Percentiles rank a stretch among this genome's conserved stretches.
Conservation (phyloP, 2,888 invertebrate species). For the Bhutanitis thaidina region DNA sequence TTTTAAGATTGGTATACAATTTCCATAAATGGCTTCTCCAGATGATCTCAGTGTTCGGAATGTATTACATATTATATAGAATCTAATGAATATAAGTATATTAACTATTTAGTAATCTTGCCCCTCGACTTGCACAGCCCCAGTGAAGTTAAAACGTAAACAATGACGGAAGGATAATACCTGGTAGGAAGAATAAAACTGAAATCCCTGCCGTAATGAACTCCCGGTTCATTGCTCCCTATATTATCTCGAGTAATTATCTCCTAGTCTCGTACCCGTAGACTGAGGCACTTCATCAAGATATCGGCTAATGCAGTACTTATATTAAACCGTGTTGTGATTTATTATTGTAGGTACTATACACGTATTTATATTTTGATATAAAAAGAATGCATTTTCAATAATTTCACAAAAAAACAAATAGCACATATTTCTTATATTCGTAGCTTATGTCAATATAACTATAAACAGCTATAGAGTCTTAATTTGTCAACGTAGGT, state of each 20-base stretch:
- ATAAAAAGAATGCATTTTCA: no score
- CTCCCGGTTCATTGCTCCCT: slow-evolving; percentile 48
- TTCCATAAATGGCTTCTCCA: slow-evolving; percentile 75
- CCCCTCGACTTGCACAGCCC: slow-evolving; percentile 7
- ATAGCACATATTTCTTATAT: no score
- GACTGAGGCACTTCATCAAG: slow-evolving; percentile 36
- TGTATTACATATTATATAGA: slow-evolving; percentile 62
- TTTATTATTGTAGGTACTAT: slow-evolving; percentile 11
- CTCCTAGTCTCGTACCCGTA: slow-evolving; percentile 42
- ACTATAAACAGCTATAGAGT: no score
- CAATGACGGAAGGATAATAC: slow-evolving; percentile 51
- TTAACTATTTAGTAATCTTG: slow-evolving; percentile 10
- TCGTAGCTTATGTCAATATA: no score
- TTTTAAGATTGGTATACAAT: slow-evolving; percentile 79
- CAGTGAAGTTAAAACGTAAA: slow-evolving; percentile 36
- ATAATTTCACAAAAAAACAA: no score
- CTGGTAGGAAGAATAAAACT: slow-evolving; percentile 42
- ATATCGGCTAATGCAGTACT: slow-evolving; percentile 34
- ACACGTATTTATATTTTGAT: background rate
- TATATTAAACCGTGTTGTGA: slow-evolving; percentile 17
- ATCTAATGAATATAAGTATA: slow-evolving; percentile 10
- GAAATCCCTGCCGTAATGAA: slow-evolving; percentile 56
- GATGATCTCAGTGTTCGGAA: slow-evolving; percentile 63
- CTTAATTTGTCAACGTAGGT: no score
- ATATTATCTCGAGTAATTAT: slow-evolving; percentile 61